Base-by-base conservation (phyloP, 2,113 vertebrate species). In the Indicator maculatus region DNA sequence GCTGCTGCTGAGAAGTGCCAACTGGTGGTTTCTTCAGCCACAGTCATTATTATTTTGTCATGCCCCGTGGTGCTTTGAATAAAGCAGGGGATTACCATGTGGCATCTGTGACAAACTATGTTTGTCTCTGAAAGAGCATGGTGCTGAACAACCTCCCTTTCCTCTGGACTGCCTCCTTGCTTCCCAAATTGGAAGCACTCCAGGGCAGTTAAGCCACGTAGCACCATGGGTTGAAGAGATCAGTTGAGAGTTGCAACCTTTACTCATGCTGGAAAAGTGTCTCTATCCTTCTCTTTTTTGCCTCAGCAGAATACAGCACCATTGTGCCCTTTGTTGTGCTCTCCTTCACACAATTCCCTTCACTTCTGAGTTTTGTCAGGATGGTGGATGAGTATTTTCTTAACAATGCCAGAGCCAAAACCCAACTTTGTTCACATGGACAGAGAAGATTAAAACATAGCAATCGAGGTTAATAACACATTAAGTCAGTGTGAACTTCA, bases 391-490 rank as follows among this genome's bases (percentile, higher is more conserved):
- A 72, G 69, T 95, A 67, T 91, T 83, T 91, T 92, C 75, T 88
- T 78, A 83, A 94, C 86, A 41, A 93, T 93, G 11, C 24, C 26
- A 56, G 30, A 86, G 65, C 44, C 79, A 83, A 95, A 91, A 7
- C 4, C 8, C 12, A 59, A n/a, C 53, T 93, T 86, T 78, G 20
- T 83, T 93, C 83, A 50, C 76, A 88, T 33, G 47, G 44, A 75
- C 53, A 45, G 64, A 91, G 59, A 83, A 89, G 89, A 93, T 88
- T 86, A 90, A 93, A 95, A 60, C 20, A 31, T 83, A 89, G 86
- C 83, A 84, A 79, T 31, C 21, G 70, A 95, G 88, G 73, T 91
- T 94, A 95, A 81, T 88, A 93, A 93, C 39, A 88, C 76, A 73
- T 94, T 93, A 93, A 73, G 73, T 90, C 31, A 0, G 26, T 27